These are phyloP conservation scores for Habropoda laboriosa DNA, from an alignment of 1,140 invertebrate genomes.

Conservation along the genomic window DNA sequence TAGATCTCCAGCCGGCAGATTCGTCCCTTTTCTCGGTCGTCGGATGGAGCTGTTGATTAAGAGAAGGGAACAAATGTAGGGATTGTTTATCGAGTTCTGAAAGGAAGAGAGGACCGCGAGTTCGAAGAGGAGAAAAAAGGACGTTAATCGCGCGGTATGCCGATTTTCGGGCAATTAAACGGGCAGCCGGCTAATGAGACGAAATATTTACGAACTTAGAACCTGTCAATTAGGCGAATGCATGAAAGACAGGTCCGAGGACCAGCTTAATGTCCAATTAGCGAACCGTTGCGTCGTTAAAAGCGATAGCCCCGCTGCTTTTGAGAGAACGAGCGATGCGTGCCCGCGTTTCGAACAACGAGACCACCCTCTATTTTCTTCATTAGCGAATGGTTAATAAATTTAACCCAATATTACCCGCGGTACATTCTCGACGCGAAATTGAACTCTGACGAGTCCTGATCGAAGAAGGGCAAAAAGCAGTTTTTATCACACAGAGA, in stretches of 20 bases:
- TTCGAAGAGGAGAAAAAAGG: not conserved
- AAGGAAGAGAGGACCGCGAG: not conserved
- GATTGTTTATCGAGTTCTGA: not conserved
- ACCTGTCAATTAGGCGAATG: constrained; percentile 16
- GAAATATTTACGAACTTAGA: constrained; percentile 27
- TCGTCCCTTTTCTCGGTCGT: not conserved
- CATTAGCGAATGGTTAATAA: no score
- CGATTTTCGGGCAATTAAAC: not conserved
- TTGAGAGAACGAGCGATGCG: not conserved
- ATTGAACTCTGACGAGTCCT: no score
- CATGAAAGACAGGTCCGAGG: not conserved
- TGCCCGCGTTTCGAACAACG: not conserved
- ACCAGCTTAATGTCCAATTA: constrained; percentile 7
- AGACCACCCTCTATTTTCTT: not conserved
- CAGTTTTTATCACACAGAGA: no score
- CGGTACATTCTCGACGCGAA: no score
- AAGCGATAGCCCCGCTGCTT: not conserved
- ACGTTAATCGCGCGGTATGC: not conserved
- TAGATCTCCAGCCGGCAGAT: not conserved
- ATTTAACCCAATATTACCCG: no score
- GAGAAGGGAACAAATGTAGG: no score
- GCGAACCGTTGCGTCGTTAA: not conserved
- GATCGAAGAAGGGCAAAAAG: no score
- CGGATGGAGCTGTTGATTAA: not conserved
- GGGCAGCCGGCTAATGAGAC: not conserved